Conservation (phyloP, 1,140 invertebrate genomes). For the Amyelois transitella region DNA sequence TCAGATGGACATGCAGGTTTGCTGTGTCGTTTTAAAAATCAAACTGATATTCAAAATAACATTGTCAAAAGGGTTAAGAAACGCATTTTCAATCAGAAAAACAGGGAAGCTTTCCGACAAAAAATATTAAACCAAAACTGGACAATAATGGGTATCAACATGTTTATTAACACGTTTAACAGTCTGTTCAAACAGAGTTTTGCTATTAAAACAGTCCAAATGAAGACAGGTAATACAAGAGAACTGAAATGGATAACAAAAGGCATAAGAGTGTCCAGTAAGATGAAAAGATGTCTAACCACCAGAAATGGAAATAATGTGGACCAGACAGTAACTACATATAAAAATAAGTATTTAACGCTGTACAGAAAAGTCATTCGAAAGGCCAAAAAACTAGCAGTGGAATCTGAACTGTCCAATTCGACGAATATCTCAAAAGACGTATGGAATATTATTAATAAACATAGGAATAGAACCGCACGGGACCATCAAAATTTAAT, state of each 20-base stretch:
- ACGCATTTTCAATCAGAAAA: neutral
- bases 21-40: neutral
- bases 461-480: too few relatives aligned
- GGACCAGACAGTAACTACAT: too few relatives aligned
- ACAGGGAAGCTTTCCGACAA: neutral
- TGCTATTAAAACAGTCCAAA: neutral
- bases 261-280: conserved; percentile 9
- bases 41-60: neutral
- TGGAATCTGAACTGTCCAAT: too few relatives aligned
- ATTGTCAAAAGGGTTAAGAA: neutral
- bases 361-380: too few relatives aligned
- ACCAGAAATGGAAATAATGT: too few relatives aligned
- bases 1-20: conserved; percentile 11
- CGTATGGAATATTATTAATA: too few relatives aligned
- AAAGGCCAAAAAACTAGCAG: too few relatives aligned
- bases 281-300: too few relatives aligned
- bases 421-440: too few relatives aligned
- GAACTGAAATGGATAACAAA: conserved; percentile 10
- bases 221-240: neutral
- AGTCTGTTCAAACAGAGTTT: conserved; percentile 2
- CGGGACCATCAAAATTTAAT: too few relatives aligned
- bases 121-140: neutral
- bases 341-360: too few relatives aligned
- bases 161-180: neutral
- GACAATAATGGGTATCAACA: neutral